phyloP scores from a whole-genome alignment of 1,140 invertebrate species.

The Eriosoma lanigerum region DNA sequence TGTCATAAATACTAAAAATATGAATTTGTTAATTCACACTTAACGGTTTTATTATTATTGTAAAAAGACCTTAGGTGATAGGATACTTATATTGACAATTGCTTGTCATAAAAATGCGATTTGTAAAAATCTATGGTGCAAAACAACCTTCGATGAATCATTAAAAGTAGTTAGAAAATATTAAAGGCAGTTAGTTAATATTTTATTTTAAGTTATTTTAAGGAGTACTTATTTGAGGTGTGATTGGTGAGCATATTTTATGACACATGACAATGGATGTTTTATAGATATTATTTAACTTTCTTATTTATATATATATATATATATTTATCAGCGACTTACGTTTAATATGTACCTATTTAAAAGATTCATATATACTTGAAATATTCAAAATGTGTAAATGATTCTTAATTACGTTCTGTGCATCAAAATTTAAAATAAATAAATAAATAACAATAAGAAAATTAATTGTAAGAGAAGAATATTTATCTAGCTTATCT shows the following conservation, averaged over 20 bases:
- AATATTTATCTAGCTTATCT: neutral
- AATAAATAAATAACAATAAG: too few relatives aligned
- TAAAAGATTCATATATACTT: too few relatives aligned
- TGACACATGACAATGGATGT: neutral
- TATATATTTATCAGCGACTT: too few relatives aligned
- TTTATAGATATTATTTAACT: neutral
- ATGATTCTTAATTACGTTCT: too few relatives aligned
- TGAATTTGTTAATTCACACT: neutral
- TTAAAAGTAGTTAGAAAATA: neutral
- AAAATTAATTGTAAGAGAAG: neutral
- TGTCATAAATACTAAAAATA: neutral
- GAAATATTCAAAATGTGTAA: too few relatives aligned
- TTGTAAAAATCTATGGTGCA: neutral
- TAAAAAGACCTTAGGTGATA: neutral
- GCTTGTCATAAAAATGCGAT: neutral
- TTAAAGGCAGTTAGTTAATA: neutral
- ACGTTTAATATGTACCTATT: too few relatives aligned
- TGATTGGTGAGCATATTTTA: neutral
- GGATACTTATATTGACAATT: neutral
- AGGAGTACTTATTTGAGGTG: neutral
- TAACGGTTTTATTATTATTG: neutral
- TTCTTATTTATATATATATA: too few relatives aligned
- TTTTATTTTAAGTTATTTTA: neutral
- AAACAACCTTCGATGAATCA: neutral
- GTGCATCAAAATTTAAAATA: too few relatives aligned